Base-by-base conservation (phyloP, 2,113 vertebrate genomes). In the Neogobius melanostomus region DNA sequence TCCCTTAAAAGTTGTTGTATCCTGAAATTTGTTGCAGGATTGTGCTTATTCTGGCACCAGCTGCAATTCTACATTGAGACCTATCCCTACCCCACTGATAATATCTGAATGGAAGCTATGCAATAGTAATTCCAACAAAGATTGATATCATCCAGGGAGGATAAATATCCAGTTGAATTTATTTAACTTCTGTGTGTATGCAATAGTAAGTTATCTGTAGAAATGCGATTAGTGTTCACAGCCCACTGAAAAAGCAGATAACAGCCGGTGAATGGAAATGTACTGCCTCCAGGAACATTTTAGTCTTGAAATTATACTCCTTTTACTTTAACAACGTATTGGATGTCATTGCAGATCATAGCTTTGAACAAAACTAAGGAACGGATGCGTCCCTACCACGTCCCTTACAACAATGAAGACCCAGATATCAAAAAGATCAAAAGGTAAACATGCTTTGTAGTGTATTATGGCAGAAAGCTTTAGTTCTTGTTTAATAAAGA, bases 351-450 rank as follows among this genome's bases (percentile, higher is more conserved):
- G 21, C 46, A 99, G 98, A 99, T 99, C 81, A 57, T 98, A 43
- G 97, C 98, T 59, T 93, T 99, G 74, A 99, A 98, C 92, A 99
- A 98, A 94, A 99, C 98, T 51, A 99, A 98, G 93, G 97, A 98
- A 89, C 93, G 96, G 70, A 99, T 99, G 97, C 83, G 96, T 47
- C 97, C 97, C 47, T 98, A 98, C 82, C 98, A 97, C 64, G 91
- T 94, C 65, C 91, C 92, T 82, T 95, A 95, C 62, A 96, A 98
- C 77, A 96, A 96, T 0, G 98, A 99, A 59, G 95, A 99, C 77
- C 98, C 97, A 7, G 98, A 99, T 80, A 99, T 99, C 66, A 99
- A 98, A 91, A 99, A 99, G 90, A 99, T 99, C 72, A 99, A 98
- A 99, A 99, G 96, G 98, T 98, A 92, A 82, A 92, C 81, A 11